These are phyloP conservation scores for Drosophila leontia DNA, from an alignment of 1,140 invertebrate species.

Conservation along the genomic window DNA sequence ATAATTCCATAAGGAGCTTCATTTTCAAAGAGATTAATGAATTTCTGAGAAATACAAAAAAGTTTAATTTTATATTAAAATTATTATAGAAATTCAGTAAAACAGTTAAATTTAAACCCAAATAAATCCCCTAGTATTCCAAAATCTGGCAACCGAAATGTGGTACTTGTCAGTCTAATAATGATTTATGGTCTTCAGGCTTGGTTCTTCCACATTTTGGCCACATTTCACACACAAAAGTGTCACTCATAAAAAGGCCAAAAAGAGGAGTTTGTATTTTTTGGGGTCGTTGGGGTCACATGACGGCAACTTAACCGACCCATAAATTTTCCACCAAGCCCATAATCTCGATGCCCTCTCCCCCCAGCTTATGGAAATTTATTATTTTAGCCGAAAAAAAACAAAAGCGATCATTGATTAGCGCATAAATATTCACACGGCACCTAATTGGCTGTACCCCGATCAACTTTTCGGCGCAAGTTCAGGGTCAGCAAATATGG, in stretches of 20 bases:
- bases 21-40: too few relatives aligned
- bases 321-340: constrained; percentile 39
- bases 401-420: constrained; percentile 59
- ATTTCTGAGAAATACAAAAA: background rate
- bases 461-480: constrained; percentile 43
- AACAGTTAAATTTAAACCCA: background rate
- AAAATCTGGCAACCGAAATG: constrained; percentile 20
- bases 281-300: constrained; percentile 21
- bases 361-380: constrained; percentile 26
- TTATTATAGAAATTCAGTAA: background rate
- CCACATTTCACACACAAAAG: constrained; percentile 34
- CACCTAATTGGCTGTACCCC: constrained; percentile 37
- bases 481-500: constrained; percentile 59
- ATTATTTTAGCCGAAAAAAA: constrained; percentile 32
- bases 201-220: constrained; percentile 12
- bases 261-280: constrained; percentile 7
- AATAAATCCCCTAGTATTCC: background rate
- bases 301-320: constrained; percentile 8
- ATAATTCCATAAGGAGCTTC: background rate
- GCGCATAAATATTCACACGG: constrained; percentile 71
- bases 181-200: constrained; percentile 30
- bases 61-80: background rate
- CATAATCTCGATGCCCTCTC: constrained; percentile 17
- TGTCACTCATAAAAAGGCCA: constrained; percentile 39
- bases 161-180: constrained; percentile 24